Evolutionary conservation across 1,140 invertebrate genomes (phyloP).

Genomic region (Octopus bimaculoides): DNA sequence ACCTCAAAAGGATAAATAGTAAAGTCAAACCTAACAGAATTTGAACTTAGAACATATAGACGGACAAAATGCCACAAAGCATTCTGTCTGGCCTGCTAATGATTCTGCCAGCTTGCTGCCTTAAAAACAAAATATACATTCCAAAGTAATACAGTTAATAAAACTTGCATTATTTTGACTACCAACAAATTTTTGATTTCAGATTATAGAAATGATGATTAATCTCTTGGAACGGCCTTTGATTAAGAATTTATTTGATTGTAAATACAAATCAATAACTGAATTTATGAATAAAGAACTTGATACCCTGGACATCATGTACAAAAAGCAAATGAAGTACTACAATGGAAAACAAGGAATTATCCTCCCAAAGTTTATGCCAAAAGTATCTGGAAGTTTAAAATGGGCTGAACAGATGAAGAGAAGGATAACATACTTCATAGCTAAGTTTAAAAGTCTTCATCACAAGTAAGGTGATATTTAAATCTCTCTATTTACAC

Average conservation of each 20-base stretch:
- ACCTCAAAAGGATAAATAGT: too few species aligned
- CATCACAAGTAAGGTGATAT: slow-evolving; percentile 30
- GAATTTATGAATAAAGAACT: slow-evolving; percentile 75
- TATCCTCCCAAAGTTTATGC: slow-evolving; percentile 71
- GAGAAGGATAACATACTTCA: slow-evolving; percentile 68
- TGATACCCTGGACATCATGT: slow-evolving; percentile 42
- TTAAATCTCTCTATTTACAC: too few species aligned
- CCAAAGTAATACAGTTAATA: too few species aligned
- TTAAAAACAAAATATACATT: background rate
- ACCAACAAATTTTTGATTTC: background rate
- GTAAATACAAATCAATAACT: slow-evolving; percentile 74
- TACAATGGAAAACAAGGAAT: slow-evolving; percentile 21
- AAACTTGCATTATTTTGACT: too few species aligned
- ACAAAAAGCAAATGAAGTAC: slow-evolving; percentile 32
- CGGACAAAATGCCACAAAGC: too few species aligned
- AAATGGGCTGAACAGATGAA: slow-evolving; percentile 75
- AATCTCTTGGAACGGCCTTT: slow-evolving; percentile 78
- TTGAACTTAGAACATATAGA: too few species aligned
- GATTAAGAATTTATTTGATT: slow-evolving; percentile 78
- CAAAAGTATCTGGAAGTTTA: slow-evolving; percentile 75
- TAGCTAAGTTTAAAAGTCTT: slow-evolving; percentile 51
- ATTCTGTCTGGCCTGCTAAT: too few species aligned
- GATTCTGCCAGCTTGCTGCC: too few species aligned
- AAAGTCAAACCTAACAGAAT: too few species aligned
- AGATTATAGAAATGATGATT: slow-evolving; percentile 67